phyloP scores from a whole-genome alignment of 2,797 vertebrate genomes.

The Myotis findleyi region DNA sequence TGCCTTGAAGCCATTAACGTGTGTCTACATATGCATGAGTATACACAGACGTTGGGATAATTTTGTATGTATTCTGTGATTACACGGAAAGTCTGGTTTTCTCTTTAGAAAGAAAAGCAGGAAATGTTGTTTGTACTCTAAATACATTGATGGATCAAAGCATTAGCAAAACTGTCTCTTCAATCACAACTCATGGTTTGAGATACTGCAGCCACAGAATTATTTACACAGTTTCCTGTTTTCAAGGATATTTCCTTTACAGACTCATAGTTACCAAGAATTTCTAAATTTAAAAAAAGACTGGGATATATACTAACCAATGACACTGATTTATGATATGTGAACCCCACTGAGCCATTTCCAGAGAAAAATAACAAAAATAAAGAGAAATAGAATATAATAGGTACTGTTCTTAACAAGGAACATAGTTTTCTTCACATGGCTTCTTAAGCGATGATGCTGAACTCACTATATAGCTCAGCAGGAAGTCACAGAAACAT shows the following conservation, averaged over 20 bases:
- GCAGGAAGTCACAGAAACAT: background rate
- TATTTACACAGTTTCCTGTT: constrained; percentile 63
- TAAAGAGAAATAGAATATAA: background rate
- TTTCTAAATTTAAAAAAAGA: constrained; percentile 59
- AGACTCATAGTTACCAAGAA: background rate
- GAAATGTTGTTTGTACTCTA: constrained; percentile 65
- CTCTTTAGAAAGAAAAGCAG: constrained; percentile 70
- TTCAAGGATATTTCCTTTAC: constrained; percentile 59
- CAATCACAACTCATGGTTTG: constrained; percentile 65
- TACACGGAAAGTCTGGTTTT: constrained; percentile 69
- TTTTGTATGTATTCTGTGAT: constrained; percentile 50
- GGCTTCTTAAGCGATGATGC: background rate
- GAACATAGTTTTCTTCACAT: background rate
- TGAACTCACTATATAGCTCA: too few relatives aligned
- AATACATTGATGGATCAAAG: constrained; percentile 71
- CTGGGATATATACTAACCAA: background rate
- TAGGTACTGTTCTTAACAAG: background rate
- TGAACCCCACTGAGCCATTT: background rate
- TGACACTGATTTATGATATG: background rate
- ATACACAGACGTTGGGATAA: background rate
- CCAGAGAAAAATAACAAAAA: constrained; percentile 25
- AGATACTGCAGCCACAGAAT: constrained; percentile 61
- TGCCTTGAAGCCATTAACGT: constrained; percentile 51
- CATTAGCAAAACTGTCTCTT: constrained; percentile 69
- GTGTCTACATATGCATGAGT: background rate